Percentiles rank a stretch among this genome's conserved stretches.
These are phyloP conservation scores for Formica exsecta DNA, from an alignment of 1,140 invertebrate genomes.

Conservation along the genomic window DNA sequence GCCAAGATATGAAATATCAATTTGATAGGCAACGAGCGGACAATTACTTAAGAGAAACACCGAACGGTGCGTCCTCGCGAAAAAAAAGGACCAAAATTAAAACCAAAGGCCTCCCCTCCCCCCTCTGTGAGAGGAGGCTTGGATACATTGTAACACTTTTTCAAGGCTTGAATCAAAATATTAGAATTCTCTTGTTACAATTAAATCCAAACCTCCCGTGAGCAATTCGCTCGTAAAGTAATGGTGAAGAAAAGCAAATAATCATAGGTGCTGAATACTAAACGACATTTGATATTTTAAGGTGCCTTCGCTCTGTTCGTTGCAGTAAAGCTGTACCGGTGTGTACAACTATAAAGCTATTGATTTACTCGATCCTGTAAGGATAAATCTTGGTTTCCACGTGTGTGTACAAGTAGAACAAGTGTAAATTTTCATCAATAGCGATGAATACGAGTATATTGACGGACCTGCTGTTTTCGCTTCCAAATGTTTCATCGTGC, in stretches of 20 bases:
- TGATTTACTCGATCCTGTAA: slow-evolving; percentile 51
- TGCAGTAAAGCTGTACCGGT: slow-evolving; percentile 46
- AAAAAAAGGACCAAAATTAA: slow-evolving; percentile 51
- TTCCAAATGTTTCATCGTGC: slow-evolving; percentile 9
- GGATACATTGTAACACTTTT: slow-evolving; percentile 25
- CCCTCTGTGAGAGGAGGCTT: slow-evolving; percentile 2
- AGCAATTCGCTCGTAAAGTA: slow-evolving; percentile 13
- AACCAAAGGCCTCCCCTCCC: background rate
- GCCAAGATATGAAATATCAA: slow-evolving; percentile 3
- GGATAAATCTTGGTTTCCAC: slow-evolving; percentile 37
- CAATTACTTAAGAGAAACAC: slow-evolving; percentile 25
- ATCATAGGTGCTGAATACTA: slow-evolving; percentile 60
- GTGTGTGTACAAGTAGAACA: background rate
- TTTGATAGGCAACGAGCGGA: slow-evolving; percentile 12
- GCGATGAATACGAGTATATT: slow-evolving; percentile 2
- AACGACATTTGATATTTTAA: slow-evolving; percentile 61
- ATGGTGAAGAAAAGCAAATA: slow-evolving; percentile 45
- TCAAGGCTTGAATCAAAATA: background rate
- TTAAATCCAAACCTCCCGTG: slow-evolving; percentile 11
- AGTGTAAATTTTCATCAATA: slow-evolving; percentile 10
- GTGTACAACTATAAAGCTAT: slow-evolving; percentile 6
- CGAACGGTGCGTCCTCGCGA: background rate
- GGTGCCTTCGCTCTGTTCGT: slow-evolving; percentile 68
- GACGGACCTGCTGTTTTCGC: slow-evolving; percentile 3
- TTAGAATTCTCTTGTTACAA: background rate